Evolutionary conservation across 2,888 invertebrate species (phyloP).

Genomic region (Cabera pusaria): DNA sequence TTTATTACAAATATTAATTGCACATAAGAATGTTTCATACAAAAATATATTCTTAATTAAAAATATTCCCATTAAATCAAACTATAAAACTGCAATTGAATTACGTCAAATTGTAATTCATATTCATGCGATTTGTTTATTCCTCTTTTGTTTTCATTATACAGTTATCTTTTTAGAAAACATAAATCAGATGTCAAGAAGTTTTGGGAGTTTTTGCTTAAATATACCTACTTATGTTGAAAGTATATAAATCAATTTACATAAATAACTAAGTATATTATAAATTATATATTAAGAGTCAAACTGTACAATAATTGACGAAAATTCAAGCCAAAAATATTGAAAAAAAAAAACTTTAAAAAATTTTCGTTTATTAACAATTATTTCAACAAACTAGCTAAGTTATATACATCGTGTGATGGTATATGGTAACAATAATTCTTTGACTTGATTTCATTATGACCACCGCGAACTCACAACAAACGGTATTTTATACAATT

Average conservation of each 20-base stretch:
- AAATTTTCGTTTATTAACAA: conserved; percentile 17
- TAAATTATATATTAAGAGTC: conserved; percentile 25
- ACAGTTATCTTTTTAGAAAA: conserved; percentile 7
- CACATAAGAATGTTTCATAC: conserved; percentile 80
- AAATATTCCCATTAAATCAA: conserved; percentile 75
- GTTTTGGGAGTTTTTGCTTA: conserved; percentile 29
- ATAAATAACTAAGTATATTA: conserved; percentile 37
- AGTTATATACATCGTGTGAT: conserved; percentile 62
- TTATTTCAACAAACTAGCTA: conserved; percentile 64
- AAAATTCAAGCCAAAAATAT: conserved; percentile 39
- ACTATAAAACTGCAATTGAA: conserved; percentile 66
- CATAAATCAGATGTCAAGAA: conserved; percentile 67
- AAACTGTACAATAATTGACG: conserved; percentile 37
- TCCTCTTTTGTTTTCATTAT: conserved; percentile 14
- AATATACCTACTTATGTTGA: conserved; percentile 11
- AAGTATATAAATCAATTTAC: conserved; percentile 24
- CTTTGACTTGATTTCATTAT: conserved; percentile 44
- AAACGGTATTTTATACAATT: conserved; percentile 24
- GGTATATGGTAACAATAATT: conserved; percentile 63
- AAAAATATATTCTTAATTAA: conserved; percentile 82
- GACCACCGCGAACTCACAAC: conserved; percentile 8
- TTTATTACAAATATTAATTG: conserved; percentile 82
- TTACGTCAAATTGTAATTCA: conserved; percentile 29
- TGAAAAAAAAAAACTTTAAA: no score
- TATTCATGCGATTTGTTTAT: conserved; percentile 5